phyloP scores from a whole-genome alignment of 2,113 vertebrate genomes.

The Caracal caracal region DNA sequence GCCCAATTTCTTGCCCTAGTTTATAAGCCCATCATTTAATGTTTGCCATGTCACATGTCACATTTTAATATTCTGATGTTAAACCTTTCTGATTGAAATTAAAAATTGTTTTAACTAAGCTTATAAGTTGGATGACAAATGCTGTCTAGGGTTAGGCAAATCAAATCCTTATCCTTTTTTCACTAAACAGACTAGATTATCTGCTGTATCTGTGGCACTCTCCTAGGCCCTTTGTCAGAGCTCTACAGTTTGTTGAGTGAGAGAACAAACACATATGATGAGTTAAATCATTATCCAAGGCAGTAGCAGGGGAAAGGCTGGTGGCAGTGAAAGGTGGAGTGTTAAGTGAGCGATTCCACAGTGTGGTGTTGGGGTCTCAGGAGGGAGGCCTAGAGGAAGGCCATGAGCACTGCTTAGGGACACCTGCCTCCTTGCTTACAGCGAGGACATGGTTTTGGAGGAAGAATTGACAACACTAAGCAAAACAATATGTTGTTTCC shows the following conservation, averaged over 20 bases:
- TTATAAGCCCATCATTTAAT: not conserved
- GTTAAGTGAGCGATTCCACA: not conserved
- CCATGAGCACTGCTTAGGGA: not conserved
- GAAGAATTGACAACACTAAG: not conserved
- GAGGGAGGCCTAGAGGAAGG: not conserved
- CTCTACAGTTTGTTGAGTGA: not conserved
- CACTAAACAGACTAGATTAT: not conserved
- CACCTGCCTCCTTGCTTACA: not conserved
- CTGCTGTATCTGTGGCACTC: not conserved
- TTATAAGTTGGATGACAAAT: not conserved
- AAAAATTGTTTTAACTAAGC: not conserved
- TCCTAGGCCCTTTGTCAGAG: not conserved
- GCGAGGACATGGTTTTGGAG: not conserved
- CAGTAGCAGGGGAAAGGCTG: not conserved
- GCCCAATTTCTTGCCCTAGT: not conserved
- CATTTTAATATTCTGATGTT: not conserved
- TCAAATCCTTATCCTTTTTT: not conserved
- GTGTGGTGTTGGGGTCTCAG: rapidly evolving
- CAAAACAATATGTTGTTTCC: not conserved
- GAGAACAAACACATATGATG: not conserved
- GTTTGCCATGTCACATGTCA: not conserved
- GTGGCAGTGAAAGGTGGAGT: no score
- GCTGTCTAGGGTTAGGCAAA: not conserved
- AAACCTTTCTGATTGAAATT: not conserved
- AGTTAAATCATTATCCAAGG: not conserved